Evolutionary conservation across 2,797 vertebrate genomes (phyloP).

Genomic region (Perodicticus potto): DNA sequence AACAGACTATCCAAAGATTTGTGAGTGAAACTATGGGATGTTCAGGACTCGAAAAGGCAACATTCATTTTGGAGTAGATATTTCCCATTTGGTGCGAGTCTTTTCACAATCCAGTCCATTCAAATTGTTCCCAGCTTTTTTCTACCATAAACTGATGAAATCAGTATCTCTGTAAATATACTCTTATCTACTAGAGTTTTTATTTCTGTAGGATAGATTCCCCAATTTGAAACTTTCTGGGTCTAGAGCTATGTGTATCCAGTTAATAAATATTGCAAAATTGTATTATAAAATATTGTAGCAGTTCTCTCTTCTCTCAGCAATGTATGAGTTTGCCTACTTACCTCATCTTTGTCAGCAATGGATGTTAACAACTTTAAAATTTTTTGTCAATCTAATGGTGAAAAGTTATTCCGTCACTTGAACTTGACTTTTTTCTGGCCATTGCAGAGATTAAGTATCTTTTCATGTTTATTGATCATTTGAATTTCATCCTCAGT

Average conservation of each 20-base stretch:
- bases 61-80: background rate
- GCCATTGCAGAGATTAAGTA: background rate
- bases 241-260: background rate
- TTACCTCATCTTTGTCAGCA: background rate
- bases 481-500: background rate
- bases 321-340: background rate
- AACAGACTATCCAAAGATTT: no score
- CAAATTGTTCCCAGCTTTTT: no score
- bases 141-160: background rate
- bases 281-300: background rate
- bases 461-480: conserved; percentile 1
- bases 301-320: background rate
- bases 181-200: background rate
- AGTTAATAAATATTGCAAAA: background rate
- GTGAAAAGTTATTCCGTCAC: background rate
- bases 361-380: background rate
- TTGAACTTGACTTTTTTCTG: background rate
- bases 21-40: background rate
- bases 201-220: background rate
- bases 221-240: background rate
- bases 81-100: no score
- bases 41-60: rapidly evolving
- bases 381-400: background rate
- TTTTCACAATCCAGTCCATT: no score
- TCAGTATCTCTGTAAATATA: background rate